phyloP scores from a whole-genome alignment of 2,113 vertebrate species.

The Ictidomys tridecemlineatus region DNA sequence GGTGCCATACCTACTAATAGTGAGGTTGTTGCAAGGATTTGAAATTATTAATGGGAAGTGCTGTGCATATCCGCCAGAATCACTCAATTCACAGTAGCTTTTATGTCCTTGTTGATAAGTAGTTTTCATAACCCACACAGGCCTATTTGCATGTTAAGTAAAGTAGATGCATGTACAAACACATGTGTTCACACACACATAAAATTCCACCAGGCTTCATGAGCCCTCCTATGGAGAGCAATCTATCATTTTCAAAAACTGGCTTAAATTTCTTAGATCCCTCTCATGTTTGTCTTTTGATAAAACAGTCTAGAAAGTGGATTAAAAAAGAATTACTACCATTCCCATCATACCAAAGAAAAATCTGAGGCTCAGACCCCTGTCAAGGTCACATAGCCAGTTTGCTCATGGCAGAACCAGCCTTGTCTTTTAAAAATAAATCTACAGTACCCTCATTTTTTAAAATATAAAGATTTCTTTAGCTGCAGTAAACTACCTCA shows the following conservation, averaged over 20 bases:
- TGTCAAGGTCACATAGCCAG: neutral
- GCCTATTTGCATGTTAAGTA: neutral
- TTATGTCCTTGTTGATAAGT: neutral
- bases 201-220: neutral
- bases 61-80: neutral
- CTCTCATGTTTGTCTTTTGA: neutral
- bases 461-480: constrained; percentile 1
- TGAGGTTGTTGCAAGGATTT: neutral
- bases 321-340: neutral
- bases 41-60: neutral
- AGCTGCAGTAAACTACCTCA: neutral
- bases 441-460: neutral
- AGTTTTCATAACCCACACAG: neutral
- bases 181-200: neutral
- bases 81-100: neutral
- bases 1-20: neutral
- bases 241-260: constrained; percentile 17
- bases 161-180: neutral
- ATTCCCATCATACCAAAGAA: neutral
- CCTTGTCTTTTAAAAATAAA: neutral
- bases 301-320: neutral
- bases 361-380: neutral
- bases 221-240: neutral
- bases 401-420: neutral
- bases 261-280: neutral